Base-by-base conservation (phyloP, 2,888 invertebrate genomes). In the Pegoplata infirma region DNA sequence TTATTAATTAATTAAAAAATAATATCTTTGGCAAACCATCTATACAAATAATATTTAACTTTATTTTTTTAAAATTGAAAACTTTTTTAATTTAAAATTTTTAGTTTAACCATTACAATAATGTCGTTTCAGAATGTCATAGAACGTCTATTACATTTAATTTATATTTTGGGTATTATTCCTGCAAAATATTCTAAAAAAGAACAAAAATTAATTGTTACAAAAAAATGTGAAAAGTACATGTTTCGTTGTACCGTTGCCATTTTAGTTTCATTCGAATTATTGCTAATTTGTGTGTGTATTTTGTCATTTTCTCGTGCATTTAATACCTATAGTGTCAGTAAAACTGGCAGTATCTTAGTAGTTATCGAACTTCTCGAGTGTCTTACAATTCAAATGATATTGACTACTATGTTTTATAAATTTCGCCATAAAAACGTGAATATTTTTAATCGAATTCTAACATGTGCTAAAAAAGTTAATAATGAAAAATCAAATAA, bases 151-250 rank as follows among this genome's bases (percentile, higher is more conserved):
- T 69, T 74, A 12, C 25, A 19, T 25, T 6, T 68, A 5, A 6
- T 78, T 14, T 58, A 66, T 36, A 40, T 55, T 6, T 10, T 59
- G 36, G 78, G 74, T 16, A 69, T 79, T 46, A 21, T 74, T 19
- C 78, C 78, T 0, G 78, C 55, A 5, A 40, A 12, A 25, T 79
- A 56, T 53, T 53, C 58, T 51, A 21, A 23, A 44, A 32, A 56
- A 10, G n/a, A 49, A 12, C 23, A 64, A 5, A 64, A 58, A 25
- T 58, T 76, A 5, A n/a, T 76, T 12, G 17, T 44, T 7, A 64
- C 58, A 10, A 64, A 40, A 10, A 5, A 47, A 14, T 25, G 63
- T 25, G 44, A 53, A 10, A 40, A 53, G 14, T 36, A 47, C 46
- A 64, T 69, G 56, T 21, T 73, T 10, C 63, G 68, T n/a, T n/a